Conservation (phyloP, 2,113 vertebrate genomes). For the Microcebus tavaratra region DNA sequence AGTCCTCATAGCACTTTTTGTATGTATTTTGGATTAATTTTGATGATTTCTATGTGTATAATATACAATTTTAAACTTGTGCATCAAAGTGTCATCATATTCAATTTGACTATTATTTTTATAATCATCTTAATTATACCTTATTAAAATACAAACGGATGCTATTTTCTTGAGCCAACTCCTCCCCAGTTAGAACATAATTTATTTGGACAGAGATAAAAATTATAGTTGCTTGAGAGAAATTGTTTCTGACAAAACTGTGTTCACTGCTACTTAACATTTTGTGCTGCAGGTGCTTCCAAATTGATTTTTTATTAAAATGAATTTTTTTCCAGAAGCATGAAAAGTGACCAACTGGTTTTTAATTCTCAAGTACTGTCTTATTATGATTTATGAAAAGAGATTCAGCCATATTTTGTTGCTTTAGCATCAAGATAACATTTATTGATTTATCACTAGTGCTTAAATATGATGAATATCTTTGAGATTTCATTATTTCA, state of each 20-base stretch:
- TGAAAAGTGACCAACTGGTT: not conserved
- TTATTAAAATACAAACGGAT: not conserved
- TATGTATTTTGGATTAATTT: not conserved
- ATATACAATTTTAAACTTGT: not conserved
- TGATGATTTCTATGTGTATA: not conserved
- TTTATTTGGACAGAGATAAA: slow-evolving; percentile 33
- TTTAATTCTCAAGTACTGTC: not conserved
- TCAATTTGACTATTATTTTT: not conserved
- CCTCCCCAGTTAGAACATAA: not conserved
- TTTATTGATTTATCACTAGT: not conserved
- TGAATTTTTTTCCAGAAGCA: not conserved
- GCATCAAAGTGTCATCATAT: not conserved
- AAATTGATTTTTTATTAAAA: slow-evolving; percentile 48
- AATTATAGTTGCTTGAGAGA: not conserved
- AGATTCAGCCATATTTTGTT: not conserved
- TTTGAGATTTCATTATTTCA: not conserved
- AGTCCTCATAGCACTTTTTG: not conserved
- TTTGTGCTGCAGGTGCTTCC: not conserved
- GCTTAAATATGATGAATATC: not conserved
- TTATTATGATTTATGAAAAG: not conserved
- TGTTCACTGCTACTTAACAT: not conserved
- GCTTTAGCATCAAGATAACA: not conserved
- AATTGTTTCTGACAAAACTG: slow-evolving; percentile 31
- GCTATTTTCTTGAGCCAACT: not conserved
- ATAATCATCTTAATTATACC: not conserved